A percentile compares a stretch with the other conserved stretches of the same genome.
These are phyloP conservation scores for Muscina levida DNA, from an alignment of 2,888 invertebrate genomes.

Conservation along the genomic window DNA sequence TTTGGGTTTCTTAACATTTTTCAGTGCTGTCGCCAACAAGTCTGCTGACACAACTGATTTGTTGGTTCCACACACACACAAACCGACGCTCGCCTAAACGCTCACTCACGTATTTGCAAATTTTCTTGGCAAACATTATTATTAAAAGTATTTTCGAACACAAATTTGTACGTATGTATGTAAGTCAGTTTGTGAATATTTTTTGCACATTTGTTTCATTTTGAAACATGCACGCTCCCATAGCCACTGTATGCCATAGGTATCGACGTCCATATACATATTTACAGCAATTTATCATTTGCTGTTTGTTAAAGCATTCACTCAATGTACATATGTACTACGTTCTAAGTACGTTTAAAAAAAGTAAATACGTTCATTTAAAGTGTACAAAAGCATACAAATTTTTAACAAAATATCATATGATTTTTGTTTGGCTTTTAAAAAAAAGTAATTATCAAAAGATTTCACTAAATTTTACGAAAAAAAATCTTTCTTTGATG, in stretches of 20 bases:
- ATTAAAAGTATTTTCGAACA: not conserved
- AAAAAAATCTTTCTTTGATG: slow-evolving; percentile 53
- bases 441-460: slow-evolving; percentile 48
- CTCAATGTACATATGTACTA: too few relatives aligned
- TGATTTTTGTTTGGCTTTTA: slow-evolving; percentile 15
- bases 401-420: slow-evolving; percentile 16
- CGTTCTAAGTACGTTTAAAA: not conserved
- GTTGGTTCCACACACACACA: slow-evolving; percentile 14
- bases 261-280: not conserved
- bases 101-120: slow-evolving; percentile 48
- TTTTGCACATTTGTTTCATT: not conserved
- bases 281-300: slow-evolving; percentile 27
- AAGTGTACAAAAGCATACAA: not conserved
- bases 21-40: slow-evolving; percentile 57
- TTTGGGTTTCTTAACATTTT: slow-evolving; percentile 42
- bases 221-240: slow-evolving; percentile 28
- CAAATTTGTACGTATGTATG: not conserved
- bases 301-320: slow-evolving; percentile 3
- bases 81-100: slow-evolving; percentile 15
- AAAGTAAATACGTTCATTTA: slow-evolving; percentile 25
- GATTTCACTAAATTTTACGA: slow-evolving; percentile 48
- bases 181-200: too few relatives aligned
- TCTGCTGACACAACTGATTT: slow-evolving; percentile 57
- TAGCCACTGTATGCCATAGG: not conserved
- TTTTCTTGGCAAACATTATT: slow-evolving; percentile 57